Base-by-base conservation (phyloP, 1,140 invertebrate genomes). In the Fopius arisanus region DNA sequence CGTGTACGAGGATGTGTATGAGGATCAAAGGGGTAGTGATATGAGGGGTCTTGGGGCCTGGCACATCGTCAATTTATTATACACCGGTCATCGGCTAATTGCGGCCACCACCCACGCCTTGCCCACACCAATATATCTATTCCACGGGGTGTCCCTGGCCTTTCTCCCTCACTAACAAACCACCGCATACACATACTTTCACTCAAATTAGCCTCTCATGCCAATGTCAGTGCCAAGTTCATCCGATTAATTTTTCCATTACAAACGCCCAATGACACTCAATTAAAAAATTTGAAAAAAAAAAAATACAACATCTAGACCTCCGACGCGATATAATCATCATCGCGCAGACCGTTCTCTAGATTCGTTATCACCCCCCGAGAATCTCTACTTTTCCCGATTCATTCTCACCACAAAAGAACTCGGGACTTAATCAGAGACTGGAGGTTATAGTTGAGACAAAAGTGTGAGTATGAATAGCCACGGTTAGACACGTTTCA, bases 31-130 rank as follows among this genome's bases (percentile, higher is more conserved):
- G 62, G 62, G 29, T 33, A 65, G 29, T 33, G 62, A 65, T 65
- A 65, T 65, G 29, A 33, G 16, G 26, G 16, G 31, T 67, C 12
- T 29, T 26, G 21, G 26, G 37, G 19, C 21, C 29, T 75, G 76
- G 76, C 73, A 75, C 67, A 68, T 67, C 33, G 77, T 77, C 76
- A 77, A 79, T 77, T 77, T 75, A 79, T 75, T 73, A 74, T 51
- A 59, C 72, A 59, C 51, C 43, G 16, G 37, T 33, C 72, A 73
- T 75, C 37, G 62, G 70, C 73, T 78, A 80, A 80, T 80, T 80
- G 68, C 62, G 62, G 51, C 12, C 33, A 63, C 62, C 78, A 69
- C 78, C 80, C 74, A 80, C 79, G 75, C 67, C 37, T 78, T 74
- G 73, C 73, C 74, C 70, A 23, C 71, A 54, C 73, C 28, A 77